Conservation (phyloP, 2,113 vertebrate species). For the Pristiophorus japonicus region DNA sequence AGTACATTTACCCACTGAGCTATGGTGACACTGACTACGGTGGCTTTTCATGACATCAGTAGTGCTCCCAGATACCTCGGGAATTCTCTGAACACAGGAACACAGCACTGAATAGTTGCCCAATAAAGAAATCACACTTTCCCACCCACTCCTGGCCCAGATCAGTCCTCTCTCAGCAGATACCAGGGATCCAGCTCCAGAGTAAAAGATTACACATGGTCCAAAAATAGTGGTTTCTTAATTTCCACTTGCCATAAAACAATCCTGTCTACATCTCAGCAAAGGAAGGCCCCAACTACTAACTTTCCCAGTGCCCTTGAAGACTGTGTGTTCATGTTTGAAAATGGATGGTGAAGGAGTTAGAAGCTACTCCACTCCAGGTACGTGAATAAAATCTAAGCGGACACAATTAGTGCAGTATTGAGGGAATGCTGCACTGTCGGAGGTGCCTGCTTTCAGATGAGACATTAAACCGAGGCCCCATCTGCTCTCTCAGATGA, state of each 20-base stretch:
- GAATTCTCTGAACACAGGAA: too few relatives aligned
- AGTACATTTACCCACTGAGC: too few relatives aligned
- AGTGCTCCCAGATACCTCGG: too few relatives aligned
- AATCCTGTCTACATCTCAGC: neutral
- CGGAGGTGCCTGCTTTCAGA: neutral
- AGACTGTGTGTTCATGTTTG: neutral
- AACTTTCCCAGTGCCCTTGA: neutral
- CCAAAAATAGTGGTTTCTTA: neutral
- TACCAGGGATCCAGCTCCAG: too few relatives aligned
- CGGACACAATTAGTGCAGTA: neutral
- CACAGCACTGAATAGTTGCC: too few relatives aligned
- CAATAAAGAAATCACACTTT: too few relatives aligned
- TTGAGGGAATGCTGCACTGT: neutral
- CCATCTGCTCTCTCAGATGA: neutral
- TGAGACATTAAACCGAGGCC: neutral
- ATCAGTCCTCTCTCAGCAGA: too few relatives aligned
- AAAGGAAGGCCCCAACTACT: neutral
- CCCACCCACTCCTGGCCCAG: too few relatives aligned
- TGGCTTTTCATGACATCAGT: too few relatives aligned
- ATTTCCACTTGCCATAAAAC: neutral
- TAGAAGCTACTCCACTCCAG: neutral
- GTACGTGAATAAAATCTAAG: neutral
- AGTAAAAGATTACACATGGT: neutral
- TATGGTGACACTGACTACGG: too few relatives aligned
- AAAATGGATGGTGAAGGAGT: neutral